phyloP scores from a whole-genome alignment of 1,140 invertebrate species.

The Musca vetustissima region DNA sequence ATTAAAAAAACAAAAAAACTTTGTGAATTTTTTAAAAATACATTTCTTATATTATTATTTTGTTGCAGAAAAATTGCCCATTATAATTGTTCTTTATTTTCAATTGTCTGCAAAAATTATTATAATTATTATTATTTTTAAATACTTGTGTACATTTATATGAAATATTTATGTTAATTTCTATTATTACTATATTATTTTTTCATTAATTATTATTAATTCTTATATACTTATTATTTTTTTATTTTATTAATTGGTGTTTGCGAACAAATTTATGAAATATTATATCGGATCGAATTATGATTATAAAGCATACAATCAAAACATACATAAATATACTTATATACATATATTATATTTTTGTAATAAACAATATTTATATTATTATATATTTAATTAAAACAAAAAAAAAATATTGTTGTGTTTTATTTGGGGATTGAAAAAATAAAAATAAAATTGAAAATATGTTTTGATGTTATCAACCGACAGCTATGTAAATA shows the following conservation, averaged over 20 bases:
- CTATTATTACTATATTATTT: conserved; percentile 5
- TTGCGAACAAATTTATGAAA: conserved; percentile 12
- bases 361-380: conserved; percentile 20
- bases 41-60: neutral
- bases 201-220: conserved; percentile 11
- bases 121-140: conserved; percentile 12
- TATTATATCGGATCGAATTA: conserved; percentile 1
- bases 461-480: too few species aligned
- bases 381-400: conserved; percentile 5
- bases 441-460: too few species aligned
- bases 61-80: neutral
- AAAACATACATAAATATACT: neutral
- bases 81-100: conserved; percentile 1
- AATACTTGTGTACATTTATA: conserved; percentile 1
- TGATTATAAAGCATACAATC: neutral
- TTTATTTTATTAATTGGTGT: conserved; percentile 12
- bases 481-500: too few species aligned
- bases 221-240: too few species aligned
- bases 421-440: too few species aligned
- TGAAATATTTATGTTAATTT: neutral
- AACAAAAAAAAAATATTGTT: too few species aligned
- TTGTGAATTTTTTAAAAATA: neutral
- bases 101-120: neutral
- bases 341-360: neutral
- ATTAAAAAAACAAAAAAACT: neutral